These are phyloP conservation scores for Phlogophora meticulosa DNA, from an alignment of 2,888 invertebrate genomes.

Conservation along the genomic window DNA sequence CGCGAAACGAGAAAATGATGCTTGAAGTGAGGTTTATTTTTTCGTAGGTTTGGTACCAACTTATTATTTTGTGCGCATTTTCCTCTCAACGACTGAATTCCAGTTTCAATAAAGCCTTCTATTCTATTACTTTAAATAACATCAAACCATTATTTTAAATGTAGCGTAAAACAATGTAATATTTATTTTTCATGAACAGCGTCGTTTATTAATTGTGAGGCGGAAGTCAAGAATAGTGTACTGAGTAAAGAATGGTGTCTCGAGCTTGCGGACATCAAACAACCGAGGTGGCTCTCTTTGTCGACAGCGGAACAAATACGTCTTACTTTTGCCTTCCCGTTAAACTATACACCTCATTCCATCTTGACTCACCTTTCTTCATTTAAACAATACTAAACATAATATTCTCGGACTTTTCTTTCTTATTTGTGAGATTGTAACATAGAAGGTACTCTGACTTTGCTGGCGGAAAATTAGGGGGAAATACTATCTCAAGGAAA, in stretches of 20 bases:
- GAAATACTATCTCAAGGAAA: too few relatives aligned
- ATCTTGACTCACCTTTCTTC: background rate
- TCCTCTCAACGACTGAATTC: too few relatives aligned
- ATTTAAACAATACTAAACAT: background rate
- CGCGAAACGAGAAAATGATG: conserved; percentile 63
- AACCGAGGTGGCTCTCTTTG: conserved; percentile 1
- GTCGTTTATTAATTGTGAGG: background rate
- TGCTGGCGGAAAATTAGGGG: too few relatives aligned
- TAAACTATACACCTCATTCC: background rate
- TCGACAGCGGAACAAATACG: conserved; percentile 17
- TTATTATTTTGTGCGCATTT: too few relatives aligned
- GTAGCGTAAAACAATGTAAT: too few relatives aligned
- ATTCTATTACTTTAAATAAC: too few relatives aligned
- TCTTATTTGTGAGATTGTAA: too few relatives aligned
- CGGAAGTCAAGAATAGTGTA: background rate
- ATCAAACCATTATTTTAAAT: too few relatives aligned
- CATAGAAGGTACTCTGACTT: too few relatives aligned
- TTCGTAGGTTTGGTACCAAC: too few relatives aligned
- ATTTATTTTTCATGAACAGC: too few relatives aligned
- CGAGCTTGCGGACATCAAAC: conserved; percentile 6
- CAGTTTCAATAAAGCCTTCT: too few relatives aligned
- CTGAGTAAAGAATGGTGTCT: conserved; percentile 13
- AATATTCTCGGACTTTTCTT: background rate
- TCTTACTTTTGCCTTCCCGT: background rate
- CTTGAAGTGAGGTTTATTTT: conserved; percentile 32